Percentiles rank a stretch among this genome's conserved stretches.
Evolutionary conservation across 1,140 invertebrate species (phyloP).

Genomic region (Araneus ventricosus): DNA sequence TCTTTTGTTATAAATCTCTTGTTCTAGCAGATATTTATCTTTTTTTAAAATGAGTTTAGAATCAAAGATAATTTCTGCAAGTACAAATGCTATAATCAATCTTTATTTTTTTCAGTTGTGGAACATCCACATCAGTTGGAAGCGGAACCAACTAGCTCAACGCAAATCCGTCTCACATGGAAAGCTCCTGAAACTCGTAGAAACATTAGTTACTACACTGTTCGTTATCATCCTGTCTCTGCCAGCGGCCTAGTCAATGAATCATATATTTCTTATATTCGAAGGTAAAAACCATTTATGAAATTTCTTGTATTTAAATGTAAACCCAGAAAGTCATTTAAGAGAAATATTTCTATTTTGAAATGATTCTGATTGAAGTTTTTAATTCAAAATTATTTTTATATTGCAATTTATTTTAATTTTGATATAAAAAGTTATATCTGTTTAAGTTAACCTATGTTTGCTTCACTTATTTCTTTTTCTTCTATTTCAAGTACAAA

Average conservation of each 20-base stretch:
- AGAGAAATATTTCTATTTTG: no score
- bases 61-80: no score
- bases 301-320: not conserved
- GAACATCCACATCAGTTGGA: conserved; percentile 81
- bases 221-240: conserved; percentile 81
- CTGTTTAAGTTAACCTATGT: not conserved
- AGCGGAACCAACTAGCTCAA: conserved; percentile 81
- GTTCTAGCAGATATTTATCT: no score
- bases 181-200: conserved; percentile 77
- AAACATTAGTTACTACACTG: conserved; percentile 80
- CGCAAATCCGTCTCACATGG: conserved; percentile 82
- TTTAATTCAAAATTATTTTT: no score
- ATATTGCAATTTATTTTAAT: no score
- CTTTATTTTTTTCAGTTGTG: conserved; percentile 62
- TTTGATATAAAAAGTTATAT: not conserved
- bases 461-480: not conserved
- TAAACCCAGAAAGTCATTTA: no score
- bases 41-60: no score
- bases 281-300: conserved; percentile 77
- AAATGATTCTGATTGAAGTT: no score
- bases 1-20: no score
- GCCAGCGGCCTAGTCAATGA: conserved; percentile 75
- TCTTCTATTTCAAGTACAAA: conserved; percentile 80
- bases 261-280: conserved; percentile 77
- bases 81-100: no score